Evolutionary conservation across 2,797 vertebrate genomes (phyloP).

Genomic region (Garrulus glandarius): DNA sequence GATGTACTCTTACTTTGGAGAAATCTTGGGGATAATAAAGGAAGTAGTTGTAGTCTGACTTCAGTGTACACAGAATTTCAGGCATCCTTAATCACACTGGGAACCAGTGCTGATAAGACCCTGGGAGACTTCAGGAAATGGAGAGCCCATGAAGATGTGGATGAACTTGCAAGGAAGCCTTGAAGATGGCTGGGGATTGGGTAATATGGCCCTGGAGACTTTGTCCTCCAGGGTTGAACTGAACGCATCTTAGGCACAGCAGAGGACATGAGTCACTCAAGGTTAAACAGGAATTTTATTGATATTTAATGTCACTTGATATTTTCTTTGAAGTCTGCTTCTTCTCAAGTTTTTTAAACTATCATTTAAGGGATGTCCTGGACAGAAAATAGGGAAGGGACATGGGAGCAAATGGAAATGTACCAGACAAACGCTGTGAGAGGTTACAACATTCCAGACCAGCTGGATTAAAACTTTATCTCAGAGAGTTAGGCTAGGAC

Average conservation of each 20-base stretch:
- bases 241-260: neutral
- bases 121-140: neutral
- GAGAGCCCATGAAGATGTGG: neutral
- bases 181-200: neutral
- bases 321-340: neutral
- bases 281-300: neutral
- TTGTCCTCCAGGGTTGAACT: neutral
- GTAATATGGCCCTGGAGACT: neutral
- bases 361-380: neutral
- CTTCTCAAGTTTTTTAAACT: neutral
- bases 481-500: conserved; percentile 38
- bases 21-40: neutral
- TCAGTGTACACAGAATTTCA: neutral
- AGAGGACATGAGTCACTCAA: neutral
- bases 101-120: neutral
- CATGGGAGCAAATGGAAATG: conserved; percentile 16
- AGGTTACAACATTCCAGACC: conserved; percentile 18
- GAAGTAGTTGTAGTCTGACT: neutral
- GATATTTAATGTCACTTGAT: neutral
- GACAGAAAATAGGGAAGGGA: neutral
- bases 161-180: neutral
- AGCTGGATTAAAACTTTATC: conserved; percentile 59
- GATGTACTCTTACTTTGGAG: neutral
- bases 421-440: conserved; percentile 3
- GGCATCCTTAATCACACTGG: neutral